phyloP scores from a whole-genome alignment of 2,888 invertebrate species.

The Dynastes grantii region DNA sequence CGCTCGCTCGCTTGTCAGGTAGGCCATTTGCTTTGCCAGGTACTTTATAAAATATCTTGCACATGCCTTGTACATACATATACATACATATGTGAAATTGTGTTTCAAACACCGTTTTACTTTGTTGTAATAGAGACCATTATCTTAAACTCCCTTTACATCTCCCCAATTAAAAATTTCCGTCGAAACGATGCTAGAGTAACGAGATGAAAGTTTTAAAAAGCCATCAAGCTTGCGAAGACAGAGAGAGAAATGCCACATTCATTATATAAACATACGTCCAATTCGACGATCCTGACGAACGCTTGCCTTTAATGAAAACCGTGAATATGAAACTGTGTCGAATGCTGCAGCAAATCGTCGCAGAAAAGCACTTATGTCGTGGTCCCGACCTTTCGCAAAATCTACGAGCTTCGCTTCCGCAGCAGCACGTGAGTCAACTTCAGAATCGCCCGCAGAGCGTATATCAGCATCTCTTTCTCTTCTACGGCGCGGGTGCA shows the following conservation, averaged over 20 bases:
- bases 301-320: conserved; percentile 27
- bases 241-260: not conserved
- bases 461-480: not conserved
- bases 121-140: not conserved
- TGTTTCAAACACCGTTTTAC: not conserved
- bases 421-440: conserved; percentile 51
- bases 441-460: conserved; percentile 13
- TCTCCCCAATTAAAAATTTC: conserved; percentile 12
- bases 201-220: not conserved
- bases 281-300: not conserved
- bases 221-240: not conserved
- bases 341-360: conserved; percentile 35
- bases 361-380: conserved; percentile 34
- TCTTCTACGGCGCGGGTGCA: conserved; percentile 9
- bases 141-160: not conserved
- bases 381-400: conserved; percentile 7
- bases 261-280: conserved; percentile 19
- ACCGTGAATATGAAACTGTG: conserved; percentile 21
- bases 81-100: not conserved
- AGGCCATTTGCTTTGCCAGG: too few species aligned
- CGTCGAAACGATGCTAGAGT: not conserved
- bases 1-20: too few species aligned
- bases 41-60: too few species aligned
- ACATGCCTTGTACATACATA: too few species aligned
- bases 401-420: conserved; percentile 44